Base-by-base conservation (phyloP, 53 echinoderm and acorn worm genomes). In the Echinometra lucunter region DNA sequence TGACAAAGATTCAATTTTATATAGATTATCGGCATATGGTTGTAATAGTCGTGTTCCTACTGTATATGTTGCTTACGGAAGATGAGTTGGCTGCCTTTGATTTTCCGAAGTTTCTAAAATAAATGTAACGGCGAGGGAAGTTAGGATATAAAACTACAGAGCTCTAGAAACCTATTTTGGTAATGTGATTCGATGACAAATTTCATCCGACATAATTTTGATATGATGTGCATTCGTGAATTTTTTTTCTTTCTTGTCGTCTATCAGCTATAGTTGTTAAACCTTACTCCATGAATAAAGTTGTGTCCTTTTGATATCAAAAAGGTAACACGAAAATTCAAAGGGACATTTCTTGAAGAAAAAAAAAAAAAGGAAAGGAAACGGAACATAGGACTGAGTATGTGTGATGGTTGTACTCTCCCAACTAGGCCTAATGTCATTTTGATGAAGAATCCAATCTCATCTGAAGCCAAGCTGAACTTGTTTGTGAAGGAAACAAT, bases 401-500 rank as follows among this genome's bases (percentile, higher is more conserved):
- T 34, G 32, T 3, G 35, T 9, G 72, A 13, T 72, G 72, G 35
- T 42, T 78, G 17, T 40, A 78, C 19, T 21, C 78, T 72, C 34
- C 13, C 63, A 25, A 35, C 32, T 35, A 72, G 42, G 40, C 78
- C 78, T 55, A 55, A 56, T 55, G 88, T 55, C 56, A 88, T n/a
- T 56, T 88, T 30, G 88, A 88, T 88, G 53, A 88, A 56, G 30
- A 49, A 53, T 32, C 56, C 34, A 45, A 47, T n/a, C n/a, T 28
- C 49, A 32, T 28, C 30, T 55, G 13, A 53, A 88, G 28, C 32
- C 32, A 53, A 49, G 56, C 53, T 88, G 88, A 88, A 56, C 88
- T 88, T 88, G 88, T 88, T 53, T 88, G 30, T 88, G 88, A 88
- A 88, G 88, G 88, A 88, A 88, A 88, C 88, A 88, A 88, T 88